Evolutionary conservation across 2,888 invertebrate genomes (phyloP), one percentile per base, ranked within the genome.

Genomic region (Acrocyrtus sp.): DNA sequence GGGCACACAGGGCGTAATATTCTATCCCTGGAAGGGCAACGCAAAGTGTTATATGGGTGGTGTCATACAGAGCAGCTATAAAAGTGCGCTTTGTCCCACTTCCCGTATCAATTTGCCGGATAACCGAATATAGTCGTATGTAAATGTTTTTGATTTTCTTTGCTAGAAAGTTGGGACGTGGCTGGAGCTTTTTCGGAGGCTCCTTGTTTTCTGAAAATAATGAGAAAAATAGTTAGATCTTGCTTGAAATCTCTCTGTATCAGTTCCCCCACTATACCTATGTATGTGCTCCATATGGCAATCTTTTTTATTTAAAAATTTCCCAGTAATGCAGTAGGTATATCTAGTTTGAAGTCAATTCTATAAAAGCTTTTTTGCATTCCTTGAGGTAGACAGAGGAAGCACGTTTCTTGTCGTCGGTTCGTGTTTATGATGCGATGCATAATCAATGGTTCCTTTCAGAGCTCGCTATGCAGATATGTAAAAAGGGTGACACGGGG

Each of bases 371-470:
- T 12, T 34, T 34, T 12, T 5, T 8, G 34, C 12, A 8, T 34
- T 34, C 12, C 12, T 34, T 34, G 6, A 5, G 34, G 34, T n/a
- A n/a, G 12, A 34, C 34, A 34, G 12, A 12, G 12, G 12, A 34
- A 34, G 12, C 34, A 8, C 6, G 5, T 34, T 34, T 34, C 34
- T 8, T 34, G 34, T 12, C 34, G 34, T 34, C 34, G 12, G 12
- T 12, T 12, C 5, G 12, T 34, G 34, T 34, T 8, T 34, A 5
- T 34, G 34, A 34, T 34, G 54, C 61, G 69, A 69, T 69, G 69
- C 69, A 69, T 69, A 69, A 69, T 54, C 69, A 69, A 69, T 69
- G 69, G 54, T 45, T 61, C n/a, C 26, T 21, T 10, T 19, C n/a
- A 26, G n/a, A 41, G 41, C 47, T 61, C 61, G 69, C 51, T 47